Conservation (phyloP, 2,888 invertebrate species). For the Spicauda simplicius region DNA sequence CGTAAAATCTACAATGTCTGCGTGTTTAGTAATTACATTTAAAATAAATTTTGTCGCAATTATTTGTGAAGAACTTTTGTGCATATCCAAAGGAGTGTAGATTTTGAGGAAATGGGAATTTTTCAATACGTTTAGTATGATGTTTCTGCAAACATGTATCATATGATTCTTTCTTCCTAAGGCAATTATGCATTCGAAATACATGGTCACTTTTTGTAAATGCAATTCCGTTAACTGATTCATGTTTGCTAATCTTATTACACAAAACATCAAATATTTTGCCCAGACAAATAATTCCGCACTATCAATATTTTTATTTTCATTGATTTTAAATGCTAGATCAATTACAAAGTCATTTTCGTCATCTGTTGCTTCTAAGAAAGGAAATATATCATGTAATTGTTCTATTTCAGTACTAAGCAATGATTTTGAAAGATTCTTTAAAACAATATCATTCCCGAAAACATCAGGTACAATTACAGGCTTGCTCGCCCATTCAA, state of each 20-base stretch:
- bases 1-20: conserved; percentile 62
- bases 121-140: conserved; percentile 65
- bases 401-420: conserved; percentile 61
- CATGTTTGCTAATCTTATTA: conserved; percentile 64
- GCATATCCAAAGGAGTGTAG: conserved; percentile 64
- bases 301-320: conserved; percentile 54
- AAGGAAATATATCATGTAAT: conserved; percentile 62
- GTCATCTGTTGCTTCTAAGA: conserved; percentile 51
- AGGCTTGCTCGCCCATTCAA: conserved; percentile 74
- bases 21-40: conserved; percentile 58
- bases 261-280: conserved; percentile 72
- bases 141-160: conserved; percentile 60
- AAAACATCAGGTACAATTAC: conserved; percentile 61
- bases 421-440: conserved; percentile 71
- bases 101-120: conserved; percentile 71
- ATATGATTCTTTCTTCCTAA: conserved; percentile 62
- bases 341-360: conserved; percentile 56
- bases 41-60: conserved; percentile 68
- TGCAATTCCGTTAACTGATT: conserved; percentile 55
- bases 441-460: conserved; percentile 59
- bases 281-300: conserved; percentile 73
- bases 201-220: conserved; percentile 58
- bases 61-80: conserved; percentile 57
- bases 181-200: conserved; percentile 63
- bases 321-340: conserved; percentile 56